Percentiles rank a stretch among this genome's conserved stretches.
phyloP scores from a whole-genome alignment of 2,113 vertebrate genomes.

The Pollachius pollachius region DNA sequence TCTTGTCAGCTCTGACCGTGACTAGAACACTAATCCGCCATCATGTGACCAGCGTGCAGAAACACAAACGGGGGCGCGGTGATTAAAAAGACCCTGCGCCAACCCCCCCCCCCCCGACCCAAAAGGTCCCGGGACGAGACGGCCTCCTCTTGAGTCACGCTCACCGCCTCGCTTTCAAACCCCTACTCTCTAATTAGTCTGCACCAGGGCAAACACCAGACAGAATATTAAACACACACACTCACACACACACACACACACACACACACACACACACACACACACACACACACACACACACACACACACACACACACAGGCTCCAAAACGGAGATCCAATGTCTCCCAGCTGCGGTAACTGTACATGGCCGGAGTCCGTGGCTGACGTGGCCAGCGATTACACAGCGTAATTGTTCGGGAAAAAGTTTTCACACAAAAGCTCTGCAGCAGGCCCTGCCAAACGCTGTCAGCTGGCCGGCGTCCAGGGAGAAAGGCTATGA shows the following conservation, averaged over 20 bases:
- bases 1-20: constrained; percentile 54
- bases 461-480: constrained; percentile 59
- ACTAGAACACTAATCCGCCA: constrained; percentile 31
- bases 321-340: constrained; percentile 31
- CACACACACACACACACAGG: no score
- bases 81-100: constrained; percentile 48
- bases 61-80: constrained; percentile 48
- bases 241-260: no score
- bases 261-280: no score
- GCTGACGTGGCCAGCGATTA: constrained; percentile 54
- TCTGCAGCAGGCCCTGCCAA: constrained; percentile 52
- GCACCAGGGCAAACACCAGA: constrained; percentile 35
- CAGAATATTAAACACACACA: neutral
- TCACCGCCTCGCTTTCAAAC: constrained; percentile 45
- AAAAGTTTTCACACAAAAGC: constrained; percentile 62
- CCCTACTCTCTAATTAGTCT: constrained; percentile 58
- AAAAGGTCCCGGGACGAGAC: constrained; percentile 54
- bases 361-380: constrained; percentile 35
- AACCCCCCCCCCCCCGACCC: constrained; percentile 1
- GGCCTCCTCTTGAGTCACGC: constrained; percentile 54
- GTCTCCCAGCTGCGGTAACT: constrained; percentile 48
- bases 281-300: no score
- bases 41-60: constrained; percentile 55
- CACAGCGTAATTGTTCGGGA: constrained; percentile 54
- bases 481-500: constrained; percentile 49